A percentile compares a stretch with the other conserved stretches of the same genome.
phyloP scores from a whole-genome alignment of 2,113 vertebrate species.

The Globicephala melas region DNA sequence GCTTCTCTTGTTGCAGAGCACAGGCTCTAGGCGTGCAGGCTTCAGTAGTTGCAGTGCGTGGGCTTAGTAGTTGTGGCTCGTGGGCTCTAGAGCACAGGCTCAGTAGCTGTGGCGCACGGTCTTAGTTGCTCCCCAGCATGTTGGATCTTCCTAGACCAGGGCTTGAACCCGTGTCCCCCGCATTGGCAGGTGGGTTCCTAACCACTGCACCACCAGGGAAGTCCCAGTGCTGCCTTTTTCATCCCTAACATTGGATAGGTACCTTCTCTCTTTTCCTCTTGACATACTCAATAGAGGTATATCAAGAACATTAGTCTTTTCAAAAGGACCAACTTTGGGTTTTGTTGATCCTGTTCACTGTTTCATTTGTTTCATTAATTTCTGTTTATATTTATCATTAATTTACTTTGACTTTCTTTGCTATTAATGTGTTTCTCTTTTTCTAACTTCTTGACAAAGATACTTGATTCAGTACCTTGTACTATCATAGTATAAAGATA shows the following conservation, averaged over 20 bases:
- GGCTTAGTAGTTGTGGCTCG: no score
- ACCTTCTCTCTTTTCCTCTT: background rate
- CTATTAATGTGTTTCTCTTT: background rate
- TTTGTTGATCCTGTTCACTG: background rate
- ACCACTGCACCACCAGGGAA: no score
- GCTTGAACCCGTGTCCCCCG: no score
- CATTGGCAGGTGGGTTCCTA: no score
- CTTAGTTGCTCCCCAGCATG: no score
- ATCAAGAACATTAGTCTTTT: background rate
- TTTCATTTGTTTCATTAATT: background rate
- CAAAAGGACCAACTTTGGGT: background rate
- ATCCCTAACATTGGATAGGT: background rate
- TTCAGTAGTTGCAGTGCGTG: no score
- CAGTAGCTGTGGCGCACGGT: no score
- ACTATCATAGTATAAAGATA: background rate
- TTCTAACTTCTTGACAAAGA: background rate
- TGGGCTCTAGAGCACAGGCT: no score
- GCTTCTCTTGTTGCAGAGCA: no score
- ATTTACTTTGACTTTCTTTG: background rate
- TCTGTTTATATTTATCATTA: background rate
- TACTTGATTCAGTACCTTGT: background rate
- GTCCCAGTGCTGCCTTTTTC: background rate
- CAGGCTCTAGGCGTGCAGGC: no score
- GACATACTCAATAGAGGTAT: background rate
- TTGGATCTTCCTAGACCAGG: no score